Base-by-base conservation (phyloP, 1,140 invertebrate species). In the Hyphantria cunea region DNA sequence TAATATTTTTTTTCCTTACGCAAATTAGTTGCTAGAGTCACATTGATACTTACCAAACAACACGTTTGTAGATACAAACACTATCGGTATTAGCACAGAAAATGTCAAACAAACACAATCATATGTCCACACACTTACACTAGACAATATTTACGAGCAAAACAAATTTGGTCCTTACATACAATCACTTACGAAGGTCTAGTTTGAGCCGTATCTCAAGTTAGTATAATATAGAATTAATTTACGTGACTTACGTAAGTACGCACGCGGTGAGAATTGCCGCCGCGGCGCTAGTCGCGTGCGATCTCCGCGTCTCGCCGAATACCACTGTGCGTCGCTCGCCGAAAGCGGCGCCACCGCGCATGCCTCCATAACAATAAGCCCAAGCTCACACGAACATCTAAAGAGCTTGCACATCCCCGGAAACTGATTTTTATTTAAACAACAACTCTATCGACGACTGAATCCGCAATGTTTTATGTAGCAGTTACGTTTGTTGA, bases 191-290 rank as follows among this genome's bases (percentile, higher is more conserved):
- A 25, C 17, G 17, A 25, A 25, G 17, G 5, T 5, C 2, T 25
- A 25, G 2, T 25, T 25, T n/a, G 33, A 31, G 33, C 49, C 15
- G 33, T 34, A 37, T 37, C 13, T 56, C 12, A 59, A 64, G 66
- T 68, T 68, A 55, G 49, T 68, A 39, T 66, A 44, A 65, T 63
- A 70, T 64, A 64, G 32, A 59, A 12, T 12, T 69, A 61, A 39
- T 68, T 63, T 48, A 54, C 64, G 50, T 71, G 74, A 87, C 84
- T 87, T 87, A 87, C 83, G 82, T 87, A 87, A 85, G 84, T 84
- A 78, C 59, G 60, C 42, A 69, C 74, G 74, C 63, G 53, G 61
- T 54, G 51, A 44, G 69, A 34, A 48, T n/a, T 49, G 71, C 34
- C n/a, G 17, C 13, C 6, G 41, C 45, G 47, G 63, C 50, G 66